A percentile compares a stretch with the other conserved stretches of the same genome.
phyloP scores from a whole-genome alignment of 1,140 invertebrate species.

The Odontomachus brunneus region DNA sequence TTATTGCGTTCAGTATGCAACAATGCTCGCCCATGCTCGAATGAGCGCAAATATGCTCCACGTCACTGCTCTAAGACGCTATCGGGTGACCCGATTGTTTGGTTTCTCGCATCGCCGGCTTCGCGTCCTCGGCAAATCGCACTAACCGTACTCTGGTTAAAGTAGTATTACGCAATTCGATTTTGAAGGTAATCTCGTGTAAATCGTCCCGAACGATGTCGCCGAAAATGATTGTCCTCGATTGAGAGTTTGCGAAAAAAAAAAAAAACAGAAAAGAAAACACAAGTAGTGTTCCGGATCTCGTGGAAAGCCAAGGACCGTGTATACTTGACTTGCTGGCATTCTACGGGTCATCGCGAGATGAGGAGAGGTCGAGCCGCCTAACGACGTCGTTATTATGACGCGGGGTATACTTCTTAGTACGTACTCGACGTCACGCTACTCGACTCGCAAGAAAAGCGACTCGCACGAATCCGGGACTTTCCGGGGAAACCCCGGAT shows the following conservation, averaged over 20 bases:
- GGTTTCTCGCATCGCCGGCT: conserved; percentile 40
- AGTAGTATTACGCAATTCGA: neutral
- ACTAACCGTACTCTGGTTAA: conserved; percentile 3
- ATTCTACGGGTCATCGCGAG: conserved; percentile 34
- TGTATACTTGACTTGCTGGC: neutral
- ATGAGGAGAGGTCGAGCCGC: conserved; percentile 47
- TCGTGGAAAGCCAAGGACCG: neutral
- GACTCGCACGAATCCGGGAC: neutral
- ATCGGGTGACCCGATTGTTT: conserved; percentile 53
- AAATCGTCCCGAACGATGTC: neutral
- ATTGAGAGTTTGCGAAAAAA: neutral
- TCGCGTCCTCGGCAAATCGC: conserved; percentile 31
- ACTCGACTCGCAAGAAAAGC: conserved; percentile 64
- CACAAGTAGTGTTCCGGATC: too few relatives aligned
- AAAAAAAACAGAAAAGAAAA: neutral
- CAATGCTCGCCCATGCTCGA: conserved; percentile 51
- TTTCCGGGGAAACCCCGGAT: neutral
- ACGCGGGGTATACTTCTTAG: conserved; percentile 63
- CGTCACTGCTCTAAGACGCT: conserved; percentile 47
- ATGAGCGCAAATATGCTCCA: conserved; percentile 41
- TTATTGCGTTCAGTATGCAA: conserved; percentile 48
- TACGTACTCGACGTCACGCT: conserved; percentile 60
- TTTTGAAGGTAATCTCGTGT: neutral
- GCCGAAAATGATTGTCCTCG: neutral
- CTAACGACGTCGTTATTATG: conserved; percentile 73